phyloP scores from a whole-genome alignment of 2,888 invertebrate species.

The Abrostola tripartita region DNA sequence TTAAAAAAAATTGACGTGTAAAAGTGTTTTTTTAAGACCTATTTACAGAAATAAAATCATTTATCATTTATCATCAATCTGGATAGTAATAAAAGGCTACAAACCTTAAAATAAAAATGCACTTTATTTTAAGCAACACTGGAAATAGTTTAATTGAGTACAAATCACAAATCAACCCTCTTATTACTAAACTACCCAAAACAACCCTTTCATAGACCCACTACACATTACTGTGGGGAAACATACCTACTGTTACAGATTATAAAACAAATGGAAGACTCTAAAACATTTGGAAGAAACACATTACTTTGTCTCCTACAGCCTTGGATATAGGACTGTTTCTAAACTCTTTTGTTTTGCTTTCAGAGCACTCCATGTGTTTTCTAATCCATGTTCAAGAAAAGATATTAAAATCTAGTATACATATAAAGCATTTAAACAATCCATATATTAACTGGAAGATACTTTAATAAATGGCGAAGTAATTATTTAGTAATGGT shows the following conservation, averaged over 20 bases:
- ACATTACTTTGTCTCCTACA: too few relatives aligned
- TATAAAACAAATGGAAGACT: constrained; percentile 4
- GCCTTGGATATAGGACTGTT: background rate
- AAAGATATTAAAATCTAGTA: constrained; percentile 1
- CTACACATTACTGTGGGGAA: constrained; percentile 12
- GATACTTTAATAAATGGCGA: too few relatives aligned
- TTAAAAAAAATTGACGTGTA: too few relatives aligned
- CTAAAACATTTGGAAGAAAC: too few relatives aligned
- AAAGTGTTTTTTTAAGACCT: too few relatives aligned
- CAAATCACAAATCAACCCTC: constrained; percentile 44
- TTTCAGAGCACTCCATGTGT: background rate
- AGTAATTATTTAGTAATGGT: too few relatives aligned
- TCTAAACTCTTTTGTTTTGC: background rate
- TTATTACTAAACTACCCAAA: constrained; percentile 33
- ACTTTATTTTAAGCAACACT: constrained; percentile 56
- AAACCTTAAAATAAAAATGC: constrained; percentile 35
- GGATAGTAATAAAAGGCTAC: background rate
- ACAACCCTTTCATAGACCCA: constrained; percentile 32
- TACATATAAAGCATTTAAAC: constrained; percentile 17
- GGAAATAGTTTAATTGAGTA: constrained; percentile 39
- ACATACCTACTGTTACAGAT: constrained; percentile 21
- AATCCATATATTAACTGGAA: constrained; percentile 22
- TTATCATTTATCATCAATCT: too few relatives aligned
- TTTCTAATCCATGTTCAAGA: constrained; percentile 9
- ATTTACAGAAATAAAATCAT: too few relatives aligned